These are phyloP conservation scores for Platysteira castanea DNA, from an alignment of 2,113 vertebrate genomes.

Conservation along the genomic window DNA sequence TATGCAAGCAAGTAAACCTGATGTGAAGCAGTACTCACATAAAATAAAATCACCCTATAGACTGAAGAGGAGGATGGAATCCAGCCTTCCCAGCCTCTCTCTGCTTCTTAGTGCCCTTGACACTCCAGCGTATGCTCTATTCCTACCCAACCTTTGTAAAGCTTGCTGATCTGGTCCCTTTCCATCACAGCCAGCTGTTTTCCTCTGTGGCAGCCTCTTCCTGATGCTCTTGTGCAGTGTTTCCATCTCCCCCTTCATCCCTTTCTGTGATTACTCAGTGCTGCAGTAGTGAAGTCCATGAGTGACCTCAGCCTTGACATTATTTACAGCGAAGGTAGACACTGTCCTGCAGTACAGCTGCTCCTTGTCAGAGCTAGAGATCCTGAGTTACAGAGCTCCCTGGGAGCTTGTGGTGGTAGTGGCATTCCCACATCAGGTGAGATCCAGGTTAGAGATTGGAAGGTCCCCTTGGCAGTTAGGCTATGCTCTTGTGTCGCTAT, in stretches of 20 bases:
- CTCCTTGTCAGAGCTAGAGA: neutral
- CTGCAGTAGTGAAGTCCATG: neutral
- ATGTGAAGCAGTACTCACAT: neutral
- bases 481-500: neutral
- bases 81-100: neutral
- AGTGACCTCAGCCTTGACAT: neutral
- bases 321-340: neutral
- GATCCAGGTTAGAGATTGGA: neutral
- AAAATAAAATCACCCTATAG: neutral
- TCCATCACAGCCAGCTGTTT: neutral
- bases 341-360: neutral
- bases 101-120: neutral
- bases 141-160: neutral
- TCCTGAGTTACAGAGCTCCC: neutral
- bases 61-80: neutral
- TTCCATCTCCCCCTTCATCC: neutral
- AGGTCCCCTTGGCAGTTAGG: neutral
- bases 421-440: neutral
- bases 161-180: neutral
- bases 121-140: neutral
- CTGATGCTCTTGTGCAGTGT: neutral
- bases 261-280: neutral
- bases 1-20: neutral
- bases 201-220: neutral
- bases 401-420: neutral